Evolutionary conservation across 1,140 invertebrate species (phyloP), one percentile per base, ranked within the genome.

Genomic region (Zaprionus gabonicus): DNA sequence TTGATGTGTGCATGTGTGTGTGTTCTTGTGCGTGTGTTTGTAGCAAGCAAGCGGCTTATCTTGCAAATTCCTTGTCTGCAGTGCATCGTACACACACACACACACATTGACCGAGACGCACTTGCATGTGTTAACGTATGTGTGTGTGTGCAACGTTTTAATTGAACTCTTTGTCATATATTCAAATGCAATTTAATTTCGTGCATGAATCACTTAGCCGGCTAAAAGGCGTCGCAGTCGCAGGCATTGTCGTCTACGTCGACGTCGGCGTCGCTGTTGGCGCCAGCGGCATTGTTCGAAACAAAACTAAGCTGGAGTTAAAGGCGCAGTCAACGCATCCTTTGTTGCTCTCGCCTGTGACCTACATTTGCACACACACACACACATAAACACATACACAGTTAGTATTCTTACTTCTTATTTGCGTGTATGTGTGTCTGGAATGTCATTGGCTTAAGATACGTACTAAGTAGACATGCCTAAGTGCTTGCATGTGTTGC

Each of bases 1-100:
- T 46, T n/a, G 34, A 13, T 55, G 15, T 68, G 53, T 66, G 25
- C 25, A 13, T 13, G 12, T 13, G 36, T 23, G 36, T 27, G 58
- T 27, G 34, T 31, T 3, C 9, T 34, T 10, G 31, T 23, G 20
- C 10, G 41, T 46, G 41, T 62, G 31, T 71, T 46, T 65, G 20
- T 38, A 36, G 57, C 57, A 17, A 51, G 10, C 20, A 27, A 38
- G 67, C 68, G 73, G 73, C 73, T 76, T 76, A 76, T 76, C 73
- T 65, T 76, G 73, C 73, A 72, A 76, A 76, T 71, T 76, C 68
- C 73, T 66, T 46, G 66, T 67, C 55, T 71, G 62, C 70, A 58
- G 38, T 57, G 25, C 59, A 64, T 20, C 51, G 44, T 15, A 15
- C 20, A 53, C 7, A 71, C n/a, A 58, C 6, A 41, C n/a, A 49